Evolutionary conservation across 1,140 invertebrate genomes (phyloP).

Genomic region (Myzus persicae): DNA sequence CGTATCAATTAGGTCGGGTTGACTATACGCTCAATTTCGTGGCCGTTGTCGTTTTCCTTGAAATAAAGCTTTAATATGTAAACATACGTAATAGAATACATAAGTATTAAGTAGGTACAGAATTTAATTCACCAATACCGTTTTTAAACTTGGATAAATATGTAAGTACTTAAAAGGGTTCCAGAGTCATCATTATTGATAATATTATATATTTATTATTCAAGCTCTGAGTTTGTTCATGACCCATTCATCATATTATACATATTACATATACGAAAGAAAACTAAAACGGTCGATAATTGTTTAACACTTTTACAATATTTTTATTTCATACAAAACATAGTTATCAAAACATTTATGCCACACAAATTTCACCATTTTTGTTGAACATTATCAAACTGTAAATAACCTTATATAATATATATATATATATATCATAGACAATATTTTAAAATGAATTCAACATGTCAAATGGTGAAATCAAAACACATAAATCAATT

Average conservation of each 20-base stretch:
- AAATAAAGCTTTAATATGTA: background rate
- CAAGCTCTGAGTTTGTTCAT: background rate
- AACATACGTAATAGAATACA: background rate
- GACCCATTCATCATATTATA: background rate
- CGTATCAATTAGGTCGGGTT: background rate
- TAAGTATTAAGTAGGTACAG: background rate
- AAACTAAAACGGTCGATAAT: background rate
- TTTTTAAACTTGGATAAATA: slow-evolving; percentile 2
- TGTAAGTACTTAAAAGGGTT: background rate
- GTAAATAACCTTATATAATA: background rate
- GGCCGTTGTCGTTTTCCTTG: background rate
- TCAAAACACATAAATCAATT: background rate
- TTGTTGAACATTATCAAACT: background rate
- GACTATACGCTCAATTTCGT: background rate
- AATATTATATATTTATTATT: background rate
- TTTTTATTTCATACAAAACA: background rate
- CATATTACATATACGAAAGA: background rate
- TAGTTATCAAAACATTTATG: background rate
- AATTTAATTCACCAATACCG: background rate
- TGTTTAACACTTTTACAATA: background rate
- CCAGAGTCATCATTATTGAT: slow-evolving; percentile 10
- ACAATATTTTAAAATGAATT: background rate
- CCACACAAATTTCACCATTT: background rate
- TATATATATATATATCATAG: background rate
- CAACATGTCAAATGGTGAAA: background rate